A percentile compares a stretch with the other conserved stretches of the same genome.
Evolutionary conservation across 2,113 vertebrate species (phyloP).

Genomic region (Seriola aureovittata): DNA sequence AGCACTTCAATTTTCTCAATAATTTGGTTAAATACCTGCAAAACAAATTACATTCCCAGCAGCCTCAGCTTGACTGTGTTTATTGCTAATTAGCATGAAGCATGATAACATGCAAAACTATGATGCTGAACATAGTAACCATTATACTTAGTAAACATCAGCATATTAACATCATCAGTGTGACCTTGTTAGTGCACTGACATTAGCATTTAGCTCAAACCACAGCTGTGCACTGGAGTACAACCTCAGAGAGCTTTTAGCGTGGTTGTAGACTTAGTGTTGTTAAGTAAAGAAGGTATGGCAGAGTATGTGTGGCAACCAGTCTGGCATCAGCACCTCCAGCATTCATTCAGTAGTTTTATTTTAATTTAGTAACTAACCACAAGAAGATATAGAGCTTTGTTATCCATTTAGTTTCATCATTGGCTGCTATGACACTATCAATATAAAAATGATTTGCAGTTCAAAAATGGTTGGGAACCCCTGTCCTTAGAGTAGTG

Average conservation of each 20-base stretch:
- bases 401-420: background rate
- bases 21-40: background rate
- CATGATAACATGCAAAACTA: constrained; percentile 1
- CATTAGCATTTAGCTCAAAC: background rate
- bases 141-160: background rate
- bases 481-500: constrained; percentile 28
- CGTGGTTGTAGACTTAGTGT: background rate
- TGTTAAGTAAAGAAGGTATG: constrained; percentile 4
- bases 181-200: background rate
- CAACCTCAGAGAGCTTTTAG: background rate
- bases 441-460: constrained; percentile 15
- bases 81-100: background rate
- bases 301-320: constrained; percentile 8
- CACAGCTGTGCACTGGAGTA: too few species aligned
- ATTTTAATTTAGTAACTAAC: background rate
- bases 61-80: background rate
- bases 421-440: background rate
- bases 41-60: background rate
- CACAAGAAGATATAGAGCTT: constrained; percentile 8
- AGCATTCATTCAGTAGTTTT: background rate
- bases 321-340: background rate
- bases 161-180: background rate
- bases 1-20: background rate
- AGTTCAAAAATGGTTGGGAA: constrained; percentile 43
- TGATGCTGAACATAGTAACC: background rate